Evolutionary conservation across 2,888 invertebrate genomes (phyloP), one percentile per base, ranked within the genome.

Genomic region (Pammene aurita): DNA sequence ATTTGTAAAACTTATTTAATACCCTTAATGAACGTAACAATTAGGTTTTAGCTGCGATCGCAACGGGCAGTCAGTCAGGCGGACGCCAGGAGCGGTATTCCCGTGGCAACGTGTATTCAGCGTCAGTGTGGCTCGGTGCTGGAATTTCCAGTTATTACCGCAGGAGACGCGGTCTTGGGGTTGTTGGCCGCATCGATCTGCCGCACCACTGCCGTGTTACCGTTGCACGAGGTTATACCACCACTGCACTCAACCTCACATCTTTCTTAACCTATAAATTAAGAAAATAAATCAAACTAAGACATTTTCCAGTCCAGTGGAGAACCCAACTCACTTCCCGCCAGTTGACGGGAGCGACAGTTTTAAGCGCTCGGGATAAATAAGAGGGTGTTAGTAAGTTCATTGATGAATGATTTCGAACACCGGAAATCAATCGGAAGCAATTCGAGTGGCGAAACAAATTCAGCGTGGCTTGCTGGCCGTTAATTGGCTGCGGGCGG

Each of bases 401-500:
- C 72, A 77, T 77, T 74, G 74, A 76, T 76, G 78, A 79, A 75
- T 71, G 79, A 81, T 84, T 86, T 82, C 76, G 77, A 79, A 81
- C 80, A 83, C 81, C 80, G 86, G 85, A 89, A 91, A 91, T 91
- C 89, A 90, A 90, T 92, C 91, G 89, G 90, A 91, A 91, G 90
- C 86, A 86, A 86, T 88, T 86, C 81, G 79, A 91, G 87, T 87
- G 85, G 85, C 79, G 90, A 89, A 91, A 90, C 87, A 89, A 92
- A 90, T 88, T 90, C 87, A 87, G 82, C 86, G 84, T 89, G 86
- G 88, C 83, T 87, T 90, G 89, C 89, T 83, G 86, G 83, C 88
- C 86, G 91, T 90, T 92, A 92, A 92, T 92, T 92, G 92, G 90
- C 90, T 92, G 91, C 92, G 91, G 92, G 92, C 87, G 91, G 90